Percentiles rank a stretch among this genome's conserved stretches.
These are phyloP conservation scores for Nudaria mundana DNA, from an alignment of 2,888 invertebrate species.

Conservation along the genomic window DNA sequence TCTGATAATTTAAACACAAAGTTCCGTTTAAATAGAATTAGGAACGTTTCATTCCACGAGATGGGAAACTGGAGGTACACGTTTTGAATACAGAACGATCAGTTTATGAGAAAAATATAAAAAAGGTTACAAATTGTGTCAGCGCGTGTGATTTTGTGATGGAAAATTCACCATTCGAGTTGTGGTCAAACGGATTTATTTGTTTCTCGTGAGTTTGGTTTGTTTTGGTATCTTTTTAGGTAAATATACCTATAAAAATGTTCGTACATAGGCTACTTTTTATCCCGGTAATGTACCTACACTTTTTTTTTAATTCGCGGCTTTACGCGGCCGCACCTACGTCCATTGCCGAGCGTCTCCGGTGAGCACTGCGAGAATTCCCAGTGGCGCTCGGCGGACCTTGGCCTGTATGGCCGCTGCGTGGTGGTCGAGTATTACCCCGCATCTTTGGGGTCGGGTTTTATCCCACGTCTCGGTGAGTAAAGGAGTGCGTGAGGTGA, in stretches of 20 bases:
- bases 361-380: too few species aligned
- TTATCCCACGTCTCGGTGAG: too few species aligned
- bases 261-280: background rate
- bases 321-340: too few species aligned
- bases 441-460: too few species aligned
- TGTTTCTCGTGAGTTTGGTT: constrained; percentile 1
- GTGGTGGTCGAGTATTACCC: too few species aligned
- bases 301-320: too few species aligned
- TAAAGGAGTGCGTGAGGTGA: too few species aligned
- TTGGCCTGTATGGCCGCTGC: too few species aligned
- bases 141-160: constrained; percentile 36
- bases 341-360: too few species aligned
- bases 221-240: background rate
- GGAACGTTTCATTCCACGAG: constrained; percentile 50
- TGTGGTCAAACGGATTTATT: constrained; percentile 14
- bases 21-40: constrained; percentile 61
- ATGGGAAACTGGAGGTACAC: constrained; percentile 43
- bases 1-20: constrained; percentile 54
- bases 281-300: too few species aligned
- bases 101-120: constrained; percentile 61
- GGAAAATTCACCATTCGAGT: constrained; percentile 46
- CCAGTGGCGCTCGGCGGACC: too few species aligned
- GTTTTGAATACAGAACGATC: constrained; percentile 55
- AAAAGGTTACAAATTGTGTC: constrained; percentile 41
- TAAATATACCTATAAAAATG: too few species aligned